Conservation (phyloP, 2,113 vertebrate genomes). For the Urocitellus parryii region DNA sequence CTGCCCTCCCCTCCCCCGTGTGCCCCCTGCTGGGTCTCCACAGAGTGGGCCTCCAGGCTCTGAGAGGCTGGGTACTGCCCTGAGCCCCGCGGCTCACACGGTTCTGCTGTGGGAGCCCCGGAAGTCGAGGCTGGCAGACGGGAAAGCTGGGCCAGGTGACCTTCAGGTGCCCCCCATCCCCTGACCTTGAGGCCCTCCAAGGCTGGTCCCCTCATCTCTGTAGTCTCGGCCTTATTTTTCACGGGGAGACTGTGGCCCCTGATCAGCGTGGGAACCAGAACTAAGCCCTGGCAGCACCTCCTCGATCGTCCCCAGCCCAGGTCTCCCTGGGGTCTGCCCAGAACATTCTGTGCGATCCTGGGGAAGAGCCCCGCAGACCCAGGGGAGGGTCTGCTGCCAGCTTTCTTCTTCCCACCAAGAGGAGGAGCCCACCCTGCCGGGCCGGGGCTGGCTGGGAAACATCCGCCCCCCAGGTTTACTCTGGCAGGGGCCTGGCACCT, state of each 20-base stretch:
- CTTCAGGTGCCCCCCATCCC: not conserved
- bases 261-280: not conserved
- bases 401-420: not conserved
- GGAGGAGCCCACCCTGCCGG: not conserved
- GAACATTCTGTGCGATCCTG: too few species aligned
- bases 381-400: not conserved
- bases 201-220: not conserved
- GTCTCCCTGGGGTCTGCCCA: too few species aligned
- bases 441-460: not conserved
- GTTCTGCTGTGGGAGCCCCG: not conserved
- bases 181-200: rapidly evolving
- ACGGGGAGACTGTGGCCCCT: not conserved
- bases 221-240: not conserved
- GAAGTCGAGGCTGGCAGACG: not conserved
- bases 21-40: not conserved
- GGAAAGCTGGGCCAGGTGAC: not conserved
- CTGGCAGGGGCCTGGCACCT: not conserved
- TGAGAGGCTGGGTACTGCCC: not conserved
- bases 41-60: not conserved
- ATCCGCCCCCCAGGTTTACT: not conserved
- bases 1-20: not conserved
- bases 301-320: rapidly evolving
- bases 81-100: not conserved
- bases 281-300: rapidly evolving
- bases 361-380: too few species aligned